Conservation (phyloP, 2,888 invertebrate species). For the Helicoverpa assulta region DNA sequence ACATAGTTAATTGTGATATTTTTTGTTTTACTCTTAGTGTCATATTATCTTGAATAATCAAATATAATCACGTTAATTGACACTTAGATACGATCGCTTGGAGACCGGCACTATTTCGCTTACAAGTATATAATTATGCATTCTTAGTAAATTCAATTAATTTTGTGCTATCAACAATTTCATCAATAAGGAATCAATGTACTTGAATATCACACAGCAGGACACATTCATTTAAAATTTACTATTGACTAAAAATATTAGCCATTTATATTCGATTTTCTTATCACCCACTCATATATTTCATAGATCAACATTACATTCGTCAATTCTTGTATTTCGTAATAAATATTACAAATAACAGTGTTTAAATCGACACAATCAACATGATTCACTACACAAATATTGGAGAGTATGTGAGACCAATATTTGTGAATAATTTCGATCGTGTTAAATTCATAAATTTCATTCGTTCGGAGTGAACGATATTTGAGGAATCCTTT, state of each 20-base stretch:
- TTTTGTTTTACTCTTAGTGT: slow-evolving; percentile 30
- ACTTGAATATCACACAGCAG: slow-evolving; percentile 52
- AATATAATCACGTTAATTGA: slow-evolving; percentile 55
- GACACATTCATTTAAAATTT: slow-evolving; percentile 37
- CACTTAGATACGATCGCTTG: slow-evolving; percentile 49
- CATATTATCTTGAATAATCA: slow-evolving; percentile 41
- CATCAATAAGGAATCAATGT: slow-evolving; percentile 40
- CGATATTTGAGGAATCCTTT: slow-evolving; percentile 43
- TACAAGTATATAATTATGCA: slow-evolving; percentile 28
- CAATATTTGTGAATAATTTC: slow-evolving; percentile 52
- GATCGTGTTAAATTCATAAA: slow-evolving; percentile 61
- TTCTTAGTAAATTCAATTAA: slow-evolving; percentile 40
- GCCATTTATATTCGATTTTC: slow-evolving; percentile 48
- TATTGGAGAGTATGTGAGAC: slow-evolving; percentile 47
- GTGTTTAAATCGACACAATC: slow-evolving; percentile 54
- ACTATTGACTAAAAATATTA: slow-evolving; percentile 41
- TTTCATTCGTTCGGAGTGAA: slow-evolving; percentile 37
- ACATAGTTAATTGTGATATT: slow-evolving; percentile 48
- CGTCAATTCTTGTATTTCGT: slow-evolving; percentile 26
- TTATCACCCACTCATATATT: slow-evolving; percentile 33
- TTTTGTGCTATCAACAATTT: slow-evolving; percentile 56
- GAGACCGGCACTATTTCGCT: slow-evolving; percentile 42
- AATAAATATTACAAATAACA: slow-evolving; percentile 57
- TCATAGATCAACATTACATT: slow-evolving; percentile 29
- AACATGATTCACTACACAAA: slow-evolving; percentile 43